Base-by-base conservation (phyloP, 2,113 vertebrate genomes). In the Oceanodroma tethys region DNA sequence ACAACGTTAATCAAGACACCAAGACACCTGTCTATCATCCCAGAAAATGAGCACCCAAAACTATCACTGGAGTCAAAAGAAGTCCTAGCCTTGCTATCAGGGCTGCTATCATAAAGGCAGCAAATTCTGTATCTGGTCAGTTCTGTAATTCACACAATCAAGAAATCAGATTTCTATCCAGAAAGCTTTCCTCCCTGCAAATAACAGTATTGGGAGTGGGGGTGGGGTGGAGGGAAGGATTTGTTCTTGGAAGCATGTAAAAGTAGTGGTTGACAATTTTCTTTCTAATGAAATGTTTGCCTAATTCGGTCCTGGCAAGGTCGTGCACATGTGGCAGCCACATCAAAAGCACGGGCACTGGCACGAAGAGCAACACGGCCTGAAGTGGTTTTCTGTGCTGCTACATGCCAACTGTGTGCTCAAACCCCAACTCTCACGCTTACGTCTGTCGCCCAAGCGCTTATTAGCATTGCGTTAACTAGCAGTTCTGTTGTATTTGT, bases 271-370 rank as follows among this genome's bases (percentile, higher is more conserved):
- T 59, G 72, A 71, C 82, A 68, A 74, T 92, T 93, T 95, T 94
- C 83, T 94, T 71, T 38, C 86, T 86, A 96, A 95, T 91, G 70
- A 89, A 20, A 42, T 45, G 53, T 93, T 90, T 96, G 86, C 82
- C 76, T 93, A 66, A 83, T 62, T 84, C 6, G 0, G 86, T 19
- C 81, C 92, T 96, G 91, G 91, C 94, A 82, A 32, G 68, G 82
- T 83, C 6, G 0, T 16, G 75, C 40, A 93, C 81, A 94, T 86
- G 86, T 95, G 97, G 95, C 91, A 96, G 82, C 94, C 96, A 98
- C 95, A 94, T 96, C 92, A 97, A 71, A 91, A 62, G 71, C 72
- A 17, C 9, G 88, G 92, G 73, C 95, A 95, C 70, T 59, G 30
- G 72, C 92, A 79, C 1, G 5, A 32, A 21, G 48, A 84, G 56